Conservation (phyloP, 2,113 vertebrate genomes). For the Austrofundulus limnaeus region DNA sequence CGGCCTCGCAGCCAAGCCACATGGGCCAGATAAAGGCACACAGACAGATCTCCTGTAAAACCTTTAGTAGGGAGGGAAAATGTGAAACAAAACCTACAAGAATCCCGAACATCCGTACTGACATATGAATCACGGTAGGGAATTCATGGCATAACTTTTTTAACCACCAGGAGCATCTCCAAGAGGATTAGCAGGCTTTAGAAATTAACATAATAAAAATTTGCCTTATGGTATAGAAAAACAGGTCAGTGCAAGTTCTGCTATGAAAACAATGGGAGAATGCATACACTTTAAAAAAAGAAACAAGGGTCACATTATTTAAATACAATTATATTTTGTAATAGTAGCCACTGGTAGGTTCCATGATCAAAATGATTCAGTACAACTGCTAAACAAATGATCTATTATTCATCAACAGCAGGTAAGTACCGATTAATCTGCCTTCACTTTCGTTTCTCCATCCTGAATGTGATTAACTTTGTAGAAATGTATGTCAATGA, state of each 20-base stretch:
- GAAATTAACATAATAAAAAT: background rate
- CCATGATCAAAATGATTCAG: too few relatives aligned
- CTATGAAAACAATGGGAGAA: too few relatives aligned
- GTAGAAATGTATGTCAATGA: too few relatives aligned
- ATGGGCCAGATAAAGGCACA: slow-evolving; percentile 1
- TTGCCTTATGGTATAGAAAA: background rate
- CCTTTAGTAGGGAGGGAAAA: slow-evolving; percentile 20
- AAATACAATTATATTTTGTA: too few relatives aligned
- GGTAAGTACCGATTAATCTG: too few relatives aligned
- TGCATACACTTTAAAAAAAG: too few relatives aligned
- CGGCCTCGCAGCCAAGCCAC: slow-evolving; percentile 11
- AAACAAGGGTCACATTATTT: too few relatives aligned
- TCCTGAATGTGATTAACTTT: too few relatives aligned
- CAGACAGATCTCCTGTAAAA: slow-evolving; percentile 24
- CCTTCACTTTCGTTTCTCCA: too few relatives aligned
- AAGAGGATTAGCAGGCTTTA: slow-evolving; percentile 27
- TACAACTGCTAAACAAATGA: too few relatives aligned
- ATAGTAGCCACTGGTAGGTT: too few relatives aligned
- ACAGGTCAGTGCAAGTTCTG: background rate
- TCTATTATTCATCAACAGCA: too few relatives aligned
- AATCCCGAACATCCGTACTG: slow-evolving; percentile 29
- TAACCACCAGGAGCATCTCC: slow-evolving; percentile 24
- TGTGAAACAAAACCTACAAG: background rate
- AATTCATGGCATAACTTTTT: slow-evolving; percentile 4
- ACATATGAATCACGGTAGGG: slow-evolving; percentile 28